phyloP scores from a whole-genome alignment of 2,113 vertebrate species.

The Cyphomyrus discorhynchus region DNA sequence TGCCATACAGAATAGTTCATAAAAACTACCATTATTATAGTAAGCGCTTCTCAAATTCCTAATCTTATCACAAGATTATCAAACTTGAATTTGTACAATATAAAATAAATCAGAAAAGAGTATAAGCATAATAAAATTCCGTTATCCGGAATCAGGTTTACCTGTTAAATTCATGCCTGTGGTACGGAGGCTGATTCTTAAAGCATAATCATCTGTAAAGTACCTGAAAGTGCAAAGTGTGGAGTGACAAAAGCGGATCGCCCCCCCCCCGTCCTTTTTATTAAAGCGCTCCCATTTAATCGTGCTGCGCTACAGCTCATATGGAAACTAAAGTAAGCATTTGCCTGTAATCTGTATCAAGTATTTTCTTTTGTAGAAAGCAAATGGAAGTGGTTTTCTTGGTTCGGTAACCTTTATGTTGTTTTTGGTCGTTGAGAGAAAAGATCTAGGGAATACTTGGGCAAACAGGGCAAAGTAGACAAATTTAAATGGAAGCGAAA shows the following conservation, averaged over 20 bases:
- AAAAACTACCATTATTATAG: background rate
- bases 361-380: too few species aligned
- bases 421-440: too few species aligned
- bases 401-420: too few species aligned
- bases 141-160: background rate
- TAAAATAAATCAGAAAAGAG: background rate
- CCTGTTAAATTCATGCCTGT: background rate
- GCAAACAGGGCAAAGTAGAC: too few species aligned
- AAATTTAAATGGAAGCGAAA: background rate
- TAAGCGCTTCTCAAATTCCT: background rate
- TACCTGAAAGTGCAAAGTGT: background rate
- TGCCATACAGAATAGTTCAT: background rate
- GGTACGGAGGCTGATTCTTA: background rate
- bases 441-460: too few species aligned
- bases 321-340: too few species aligned
- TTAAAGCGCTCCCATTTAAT: too few species aligned
- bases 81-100: background rate
- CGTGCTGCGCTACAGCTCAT: too few species aligned
- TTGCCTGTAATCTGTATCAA: too few species aligned
- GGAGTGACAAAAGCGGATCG: background rate
- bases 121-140: background rate
- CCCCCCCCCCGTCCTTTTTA: too few species aligned
- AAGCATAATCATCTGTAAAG: background rate
- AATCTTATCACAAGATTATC: background rate
- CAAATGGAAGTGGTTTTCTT: too few species aligned